Base-by-base conservation (phyloP, 1,140 invertebrate genomes). In the Coelopa frigida region DNA sequence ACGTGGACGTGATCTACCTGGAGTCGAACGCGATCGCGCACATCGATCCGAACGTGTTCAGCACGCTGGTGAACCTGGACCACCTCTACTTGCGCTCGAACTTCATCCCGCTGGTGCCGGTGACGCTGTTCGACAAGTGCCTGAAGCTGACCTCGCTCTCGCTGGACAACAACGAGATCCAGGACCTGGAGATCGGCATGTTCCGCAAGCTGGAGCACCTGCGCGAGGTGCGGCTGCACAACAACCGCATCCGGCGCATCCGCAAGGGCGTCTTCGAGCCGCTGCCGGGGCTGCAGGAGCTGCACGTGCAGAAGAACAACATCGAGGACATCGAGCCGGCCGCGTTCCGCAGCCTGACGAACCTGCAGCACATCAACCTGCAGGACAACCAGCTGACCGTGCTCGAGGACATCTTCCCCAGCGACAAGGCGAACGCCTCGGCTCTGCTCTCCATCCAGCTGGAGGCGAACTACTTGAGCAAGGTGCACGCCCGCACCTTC, bases 81-180 rank as follows among this genome's bases (percentile, higher is more conserved):
- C 86, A 93, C 72, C 70, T 94, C 5, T 85, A 92, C 62, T 74
- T 94, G 49, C 85, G 87, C 60, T 84, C 84, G 50, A 94, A 94
- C 68, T 91, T 87, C 63, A 82, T 94, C 51, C 79, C 80, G 26
- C 77, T 76, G 31, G 75, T 94, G 46, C 85, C 87, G 5, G 72
- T 74, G 17, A 79, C 81, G 49, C 74, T 91, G 54, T 85, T 94
- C 57, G 73, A 80, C 44, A 75, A 78, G 50, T 89, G 85, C 59
- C 73, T 74, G 33, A 84, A 83, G 56, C 73, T 94, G 11, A 82
- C 83, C 5, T 87, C 87, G 4, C 72, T 98, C 27, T 94, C 88
- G 51, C 70, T 97, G 54, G 91, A 95, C 72, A 85, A 89, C 54
- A 98, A 97, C 73, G 81, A 82, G 67, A 87, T 98, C 32, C 75